Evolutionary conservation across 2,888 invertebrate species (phyloP).

Genomic region (Stramonita haemastoma): DNA sequence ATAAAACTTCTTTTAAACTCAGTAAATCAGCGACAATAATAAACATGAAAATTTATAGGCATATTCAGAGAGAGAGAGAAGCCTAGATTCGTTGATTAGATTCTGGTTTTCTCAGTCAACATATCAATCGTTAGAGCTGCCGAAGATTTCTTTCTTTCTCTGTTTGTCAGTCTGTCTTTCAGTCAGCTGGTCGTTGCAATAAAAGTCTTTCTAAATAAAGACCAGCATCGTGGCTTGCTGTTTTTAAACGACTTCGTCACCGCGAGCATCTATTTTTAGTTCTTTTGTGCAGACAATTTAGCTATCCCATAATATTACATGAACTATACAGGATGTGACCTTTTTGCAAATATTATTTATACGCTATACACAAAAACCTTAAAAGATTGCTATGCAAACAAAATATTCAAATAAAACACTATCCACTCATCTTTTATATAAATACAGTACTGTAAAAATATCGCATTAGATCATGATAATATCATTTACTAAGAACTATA

Average conservation of each 20-base stretch:
- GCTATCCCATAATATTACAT: slow-evolving; percentile 45
- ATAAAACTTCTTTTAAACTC: too few relatives aligned
- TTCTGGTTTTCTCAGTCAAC: background rate
- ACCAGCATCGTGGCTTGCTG: background rate
- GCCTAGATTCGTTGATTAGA: background rate
- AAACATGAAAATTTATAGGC: background rate
- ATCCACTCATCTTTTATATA: background rate
- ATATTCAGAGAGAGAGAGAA: background rate
- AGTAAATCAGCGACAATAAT: too few relatives aligned
- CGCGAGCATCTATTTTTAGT: slow-evolving; percentile 27
- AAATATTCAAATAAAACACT: background rate
- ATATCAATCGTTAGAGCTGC: background rate
- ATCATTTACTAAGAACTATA: background rate
- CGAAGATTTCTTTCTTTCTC: background rate
- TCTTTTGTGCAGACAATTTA: slow-evolving; percentile 28
- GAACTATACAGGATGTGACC: slow-evolving; percentile 46
- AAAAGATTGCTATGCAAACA: background rate
- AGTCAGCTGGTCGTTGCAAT: background rate
- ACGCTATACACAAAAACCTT: slow-evolving; percentile 30
- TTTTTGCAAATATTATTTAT: slow-evolving; percentile 41
- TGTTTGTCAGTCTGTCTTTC: background rate
- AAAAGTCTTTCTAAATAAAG: background rate
- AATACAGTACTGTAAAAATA: background rate
- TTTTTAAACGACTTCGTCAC: slow-evolving; percentile 24
- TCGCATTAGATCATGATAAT: background rate